A percentile compares a stretch with the other conserved stretches of the same genome.
phyloP scores from a whole-genome alignment of 1,140 invertebrate genomes.

The Ganaspis sp. region DNA sequence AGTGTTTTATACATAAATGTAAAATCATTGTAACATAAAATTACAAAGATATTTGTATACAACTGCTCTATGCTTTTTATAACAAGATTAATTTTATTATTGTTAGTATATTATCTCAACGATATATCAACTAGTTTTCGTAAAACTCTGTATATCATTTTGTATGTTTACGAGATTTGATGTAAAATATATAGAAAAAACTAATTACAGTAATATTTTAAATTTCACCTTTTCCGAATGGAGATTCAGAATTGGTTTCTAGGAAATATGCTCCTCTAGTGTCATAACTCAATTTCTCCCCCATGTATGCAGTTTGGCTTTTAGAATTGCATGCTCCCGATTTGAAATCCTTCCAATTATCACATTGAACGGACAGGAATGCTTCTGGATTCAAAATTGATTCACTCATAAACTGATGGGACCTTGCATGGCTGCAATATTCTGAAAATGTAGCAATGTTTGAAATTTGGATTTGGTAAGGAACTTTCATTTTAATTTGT shows the following conservation, averaged over 20 bases:
- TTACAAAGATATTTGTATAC: background rate
- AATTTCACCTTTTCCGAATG: constrained; percentile 54
- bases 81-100: background rate
- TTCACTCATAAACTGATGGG: constrained; percentile 74
- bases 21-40: background rate
- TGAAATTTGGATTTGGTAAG: background rate
- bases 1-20: background rate
- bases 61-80: background rate
- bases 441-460: constrained; percentile 58
- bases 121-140: background rate
- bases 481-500: background rate
- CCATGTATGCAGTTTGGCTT: constrained; percentile 76
- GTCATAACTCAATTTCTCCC: constrained; percentile 61
- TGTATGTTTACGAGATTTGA: background rate
- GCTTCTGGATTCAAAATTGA: constrained; percentile 71
- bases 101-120: background rate
- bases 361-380: constrained; percentile 77
- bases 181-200: background rate
- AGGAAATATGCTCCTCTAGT: constrained; percentile 62
- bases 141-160: background rate
- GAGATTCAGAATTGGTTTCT: constrained; percentile 61
- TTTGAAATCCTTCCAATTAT: constrained; percentile 77
- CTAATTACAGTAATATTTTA: background rate
- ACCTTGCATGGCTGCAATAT: constrained; percentile 73
- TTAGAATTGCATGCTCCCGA: constrained; percentile 74